Evolutionary conservation across 2,113 vertebrate genomes (phyloP), one percentile per base, ranked within the genome.

Genomic region (Pomatorhinus ruficollis): DNA sequence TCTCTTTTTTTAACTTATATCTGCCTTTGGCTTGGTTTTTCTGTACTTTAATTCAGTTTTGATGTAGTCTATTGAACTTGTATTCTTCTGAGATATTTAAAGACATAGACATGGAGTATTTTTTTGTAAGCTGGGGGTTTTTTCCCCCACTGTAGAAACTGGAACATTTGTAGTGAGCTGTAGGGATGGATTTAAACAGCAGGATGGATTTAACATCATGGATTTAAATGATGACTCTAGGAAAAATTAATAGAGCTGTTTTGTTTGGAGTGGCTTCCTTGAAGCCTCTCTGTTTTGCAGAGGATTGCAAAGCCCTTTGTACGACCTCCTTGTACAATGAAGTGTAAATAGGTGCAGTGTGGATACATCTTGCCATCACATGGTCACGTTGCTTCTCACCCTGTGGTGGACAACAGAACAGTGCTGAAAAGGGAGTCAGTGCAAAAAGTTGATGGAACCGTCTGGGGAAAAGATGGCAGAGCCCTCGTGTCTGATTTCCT

Each of bases 91-190:
- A 75, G 45, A 21, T 61, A 53, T 21, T 81, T 44, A 17, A 81
- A 61, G 47, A 87, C 31, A 5, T 28, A 64, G 39, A 50, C 10
- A 15, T 22, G 8, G 16, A 83, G 8, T 63, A 18, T 33, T 83
- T 91, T 91, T 74, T 77, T 69, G 19, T 70, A 52, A 54, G 49
- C 13, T 5, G 0, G 1, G 0, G 0, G 6, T 30, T 64, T 31
- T 20, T 11, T 2, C 1, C 0, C 4, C 70, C 5, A 0, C 6
- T 75, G 27, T 53, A 40, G 66, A 60, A 90, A 47, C 20, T 20
- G 40, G 42, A 90, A 66, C 14, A 12, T 12, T 61, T 87, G 10
- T 54, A 65, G 37, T 69, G 37, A 93, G 35, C 24, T 68, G 15
- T 39, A 42, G 53, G 10, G 5, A 37, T 82, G 28, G 27, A 22